Percentiles rank a stretch among this genome's conserved stretches.
phyloP scores from a whole-genome alignment of 2,888 invertebrate genomes.

The Drosophila quasianomalipes region DNA sequence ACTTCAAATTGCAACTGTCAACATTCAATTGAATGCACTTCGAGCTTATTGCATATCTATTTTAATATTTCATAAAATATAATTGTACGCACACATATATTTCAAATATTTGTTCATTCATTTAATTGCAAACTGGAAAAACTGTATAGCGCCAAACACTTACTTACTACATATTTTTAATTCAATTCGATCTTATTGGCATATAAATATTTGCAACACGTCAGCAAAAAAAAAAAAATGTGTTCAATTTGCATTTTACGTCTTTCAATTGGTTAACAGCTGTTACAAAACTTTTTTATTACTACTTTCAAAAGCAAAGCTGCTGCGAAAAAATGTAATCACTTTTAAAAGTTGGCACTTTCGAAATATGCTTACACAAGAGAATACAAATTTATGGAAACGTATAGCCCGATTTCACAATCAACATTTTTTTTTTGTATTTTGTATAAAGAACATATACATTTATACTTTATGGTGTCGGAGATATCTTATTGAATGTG shows the following conservation, averaged over 20 bases:
- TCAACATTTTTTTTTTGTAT: neutral
- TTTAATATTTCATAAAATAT: neutral
- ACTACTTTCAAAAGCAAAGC: neutral
- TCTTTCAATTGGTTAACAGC: neutral
- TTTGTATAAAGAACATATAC: neutral
- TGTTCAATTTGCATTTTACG: neutral
- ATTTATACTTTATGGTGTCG: neutral
- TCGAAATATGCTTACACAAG: neutral
- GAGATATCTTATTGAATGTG: no score
- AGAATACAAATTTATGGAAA: neutral
- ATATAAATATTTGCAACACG: neutral
- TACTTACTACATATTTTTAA: neutral
- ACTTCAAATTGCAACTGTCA: conserved; percentile 23
- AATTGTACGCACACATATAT: neutral
- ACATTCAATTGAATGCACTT: conserved; percentile 22
- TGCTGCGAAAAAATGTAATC: neutral
- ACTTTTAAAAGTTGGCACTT: neutral
- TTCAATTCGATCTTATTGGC: neutral
- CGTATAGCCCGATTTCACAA: neutral
- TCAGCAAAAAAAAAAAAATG: neutral
- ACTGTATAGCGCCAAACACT: neutral
- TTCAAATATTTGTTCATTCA: neutral
- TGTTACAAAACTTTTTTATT: neutral
- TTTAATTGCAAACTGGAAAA: neutral
- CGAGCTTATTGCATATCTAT: conserved; percentile 4